Conservation (phyloP, 2,113 vertebrate genomes). For the Ceyx melanurus region DNA sequence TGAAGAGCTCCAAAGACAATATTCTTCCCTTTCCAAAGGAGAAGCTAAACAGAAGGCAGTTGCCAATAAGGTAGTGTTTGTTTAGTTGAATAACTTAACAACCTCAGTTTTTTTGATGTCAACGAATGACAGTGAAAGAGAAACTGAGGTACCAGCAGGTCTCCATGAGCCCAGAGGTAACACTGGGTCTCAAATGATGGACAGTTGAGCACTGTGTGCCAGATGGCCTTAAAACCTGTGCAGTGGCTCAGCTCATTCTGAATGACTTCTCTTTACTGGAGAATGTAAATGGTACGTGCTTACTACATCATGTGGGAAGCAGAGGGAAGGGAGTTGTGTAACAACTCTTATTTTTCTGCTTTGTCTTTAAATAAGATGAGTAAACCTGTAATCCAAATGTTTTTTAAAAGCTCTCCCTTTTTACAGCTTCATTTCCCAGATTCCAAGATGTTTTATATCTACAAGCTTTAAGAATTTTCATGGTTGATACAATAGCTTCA, state of each 20-base stretch:
- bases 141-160: constrained; percentile 12
- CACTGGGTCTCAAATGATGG: background rate
- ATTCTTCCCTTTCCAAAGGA: background rate
- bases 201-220: background rate
- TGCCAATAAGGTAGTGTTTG: constrained; percentile 7
- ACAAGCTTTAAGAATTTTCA: background rate
- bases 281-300: background rate
- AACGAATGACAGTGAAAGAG: constrained; percentile 40
- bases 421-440: background rate
- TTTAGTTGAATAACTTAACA: constrained; percentile 10
- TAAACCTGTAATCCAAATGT: background rate
- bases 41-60: background rate
- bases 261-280: background rate
- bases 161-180: background rate
- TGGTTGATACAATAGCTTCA: background rate
- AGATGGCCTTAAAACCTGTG: constrained; percentile 26
- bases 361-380: background rate
- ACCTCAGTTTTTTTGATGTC: constrained; percentile 25
- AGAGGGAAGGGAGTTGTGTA: background rate
- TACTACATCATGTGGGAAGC: background rate
- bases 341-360: background rate
- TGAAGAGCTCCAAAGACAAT: background rate
- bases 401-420: background rate
- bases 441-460: background rate
- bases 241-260: background rate